phyloP scores from a whole-genome alignment of 2,797 vertebrate genomes.

The Betta splendens region DNA sequence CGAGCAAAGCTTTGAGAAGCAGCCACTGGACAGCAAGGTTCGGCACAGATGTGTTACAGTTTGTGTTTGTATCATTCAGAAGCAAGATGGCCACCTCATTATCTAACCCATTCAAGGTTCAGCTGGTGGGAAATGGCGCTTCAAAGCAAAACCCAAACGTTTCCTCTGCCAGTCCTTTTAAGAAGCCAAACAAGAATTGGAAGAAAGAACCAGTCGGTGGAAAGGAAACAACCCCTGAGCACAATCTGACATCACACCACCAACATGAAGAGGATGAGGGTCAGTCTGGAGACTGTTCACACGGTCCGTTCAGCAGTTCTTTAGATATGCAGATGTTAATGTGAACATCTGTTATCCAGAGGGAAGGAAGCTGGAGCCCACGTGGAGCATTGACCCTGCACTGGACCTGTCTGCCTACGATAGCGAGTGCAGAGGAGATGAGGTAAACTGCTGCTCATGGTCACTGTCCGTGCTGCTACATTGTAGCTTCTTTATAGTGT shows the following conservation, averaged over 20 bases:
- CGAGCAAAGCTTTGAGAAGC: slow-evolving; percentile 11
- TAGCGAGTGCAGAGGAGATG: slow-evolving; percentile 53
- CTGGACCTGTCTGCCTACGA: slow-evolving; percentile 86
- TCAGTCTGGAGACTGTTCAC: slow-evolving; percentile 17
- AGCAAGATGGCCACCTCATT: no score
- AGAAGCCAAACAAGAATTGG: slow-evolving; percentile 42
- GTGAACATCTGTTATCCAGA: slow-evolving; percentile 19
- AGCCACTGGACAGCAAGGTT: slow-evolving; percentile 32
- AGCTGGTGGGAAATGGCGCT: not conserved
- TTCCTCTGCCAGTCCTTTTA: slow-evolving; percentile 51
- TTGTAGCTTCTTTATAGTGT: no score
- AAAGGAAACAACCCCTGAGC: slow-evolving; percentile 36
- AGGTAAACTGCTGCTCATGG: slow-evolving; percentile 48
- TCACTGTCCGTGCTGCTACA: not conserved
- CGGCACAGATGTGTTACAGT: not conserved
- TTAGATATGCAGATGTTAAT: not conserved
- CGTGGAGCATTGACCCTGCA: slow-evolving; percentile 92
- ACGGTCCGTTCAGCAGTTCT: not conserved
- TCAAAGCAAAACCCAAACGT: not conserved
- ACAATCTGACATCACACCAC: slow-evolving; percentile 63
- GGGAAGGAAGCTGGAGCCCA: slow-evolving; percentile 73
- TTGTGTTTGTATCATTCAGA: no score
- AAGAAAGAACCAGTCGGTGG: not conserved
- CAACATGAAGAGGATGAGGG: slow-evolving; percentile 10
- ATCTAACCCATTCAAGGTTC: no score